Evolutionary conservation across 2,888 invertebrate species (phyloP), one percentile per base, ranked within the genome.

Genomic region (Nudaria mundana): DNA sequence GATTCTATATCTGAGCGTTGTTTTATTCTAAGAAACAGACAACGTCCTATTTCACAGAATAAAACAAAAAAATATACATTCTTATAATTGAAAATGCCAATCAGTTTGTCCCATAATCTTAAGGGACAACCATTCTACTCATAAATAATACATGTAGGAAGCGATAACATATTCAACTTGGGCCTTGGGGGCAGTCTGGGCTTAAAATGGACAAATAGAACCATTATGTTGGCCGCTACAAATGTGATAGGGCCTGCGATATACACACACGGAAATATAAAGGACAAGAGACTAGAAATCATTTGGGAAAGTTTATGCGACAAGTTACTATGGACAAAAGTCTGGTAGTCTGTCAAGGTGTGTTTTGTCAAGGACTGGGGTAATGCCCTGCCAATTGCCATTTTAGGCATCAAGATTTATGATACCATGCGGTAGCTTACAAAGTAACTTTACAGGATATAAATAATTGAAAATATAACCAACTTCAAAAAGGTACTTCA

Each of bases 141-240:
- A 57, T 60, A 60, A 57, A 60, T 60, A 57, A 57, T 48, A 60
- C 61, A 57, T 55, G 31, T 24, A 25, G 13, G 30, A 40, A 23
- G 41, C 61, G 52, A 61, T 48, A 54, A 50, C 52, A 57, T 23
- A 25, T 42, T 52, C 41, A 44, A 42, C 51, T 48, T 36, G 25
- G 44, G 30, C 30, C 45, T 46, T 29, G 24, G 41, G 33, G 37
- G 47, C 40, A 44, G 39, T 36, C 42, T 37, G 14, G 7, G 48
- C 55, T 52, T 43, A 42, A 62, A 58, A 58, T 59, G 59, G 58
- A 59, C 58, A 58, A 58, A 57, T 57, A 57, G 61, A 61, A 48
- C 54, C 51, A 57, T 57, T 51, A 53, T 61, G 51, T 57, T 51
- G 23, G 44, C 61, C 30, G 42, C 45, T 51, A 55, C 26, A 48